These are phyloP conservation scores for Saccopteryx bilineata DNA, from an alignment of 2,113 vertebrate genomes.

Conservation along the genomic window DNA sequence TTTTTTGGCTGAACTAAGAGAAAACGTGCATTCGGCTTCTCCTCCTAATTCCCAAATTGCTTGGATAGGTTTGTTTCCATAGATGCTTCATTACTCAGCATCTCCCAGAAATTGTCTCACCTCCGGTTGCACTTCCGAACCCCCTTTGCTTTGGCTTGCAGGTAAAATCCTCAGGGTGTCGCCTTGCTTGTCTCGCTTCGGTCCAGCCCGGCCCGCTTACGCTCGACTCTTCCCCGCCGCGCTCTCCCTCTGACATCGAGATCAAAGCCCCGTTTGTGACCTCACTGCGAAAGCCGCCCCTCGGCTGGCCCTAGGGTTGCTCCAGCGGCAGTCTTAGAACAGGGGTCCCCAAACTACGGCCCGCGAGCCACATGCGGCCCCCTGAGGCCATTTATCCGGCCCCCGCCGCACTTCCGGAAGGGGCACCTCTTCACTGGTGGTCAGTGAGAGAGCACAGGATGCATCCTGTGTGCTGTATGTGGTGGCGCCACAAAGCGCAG, in stretches of 20 bases:
- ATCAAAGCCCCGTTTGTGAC: background rate
- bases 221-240: background rate
- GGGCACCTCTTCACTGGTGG: too few relatives aligned
- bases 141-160: background rate
- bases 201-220: background rate
- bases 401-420: too few relatives aligned
- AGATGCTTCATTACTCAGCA: background rate
- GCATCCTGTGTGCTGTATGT: too few relatives aligned
- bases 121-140: background rate
- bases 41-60: background rate
- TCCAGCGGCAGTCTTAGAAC: background rate
- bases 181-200: background rate
- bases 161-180: background rate
- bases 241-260: background rate
- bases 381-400: too few relatives aligned
- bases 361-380: too few relatives aligned
- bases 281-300: background rate
- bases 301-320: background rate
- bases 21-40: background rate
- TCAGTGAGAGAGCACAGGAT: too few relatives aligned
- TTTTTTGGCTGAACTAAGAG: background rate
- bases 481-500: too few relatives aligned
- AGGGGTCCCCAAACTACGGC: too few relatives aligned
- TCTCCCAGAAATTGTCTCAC: background rate
- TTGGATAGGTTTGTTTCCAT: background rate